Percentiles rank a stretch among this genome's conserved stretches.
Evolutionary conservation across 1,140 invertebrate genomes (phyloP).

Genomic region (Drosophila auraria): DNA sequence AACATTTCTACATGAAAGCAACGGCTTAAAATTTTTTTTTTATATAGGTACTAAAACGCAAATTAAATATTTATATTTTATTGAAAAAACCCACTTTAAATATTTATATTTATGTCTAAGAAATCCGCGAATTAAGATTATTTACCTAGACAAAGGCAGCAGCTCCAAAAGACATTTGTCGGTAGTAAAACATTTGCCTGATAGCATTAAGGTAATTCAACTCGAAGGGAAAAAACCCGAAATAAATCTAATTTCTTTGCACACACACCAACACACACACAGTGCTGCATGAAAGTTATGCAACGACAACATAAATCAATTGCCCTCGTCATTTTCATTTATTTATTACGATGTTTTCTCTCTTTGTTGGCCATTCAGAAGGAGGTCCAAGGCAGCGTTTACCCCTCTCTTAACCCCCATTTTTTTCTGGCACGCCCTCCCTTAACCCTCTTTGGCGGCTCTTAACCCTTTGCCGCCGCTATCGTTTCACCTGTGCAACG

Average conservation of each 20-base stretch:
- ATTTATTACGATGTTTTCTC: slow-evolving; percentile 53
- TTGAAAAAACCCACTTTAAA: neutral
- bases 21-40: too few species aligned
- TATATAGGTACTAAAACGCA: too few species aligned
- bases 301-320: slow-evolving; percentile 57
- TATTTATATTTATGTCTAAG: neutral
- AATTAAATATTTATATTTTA: neutral
- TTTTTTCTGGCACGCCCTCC: neutral
- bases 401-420: slow-evolving; percentile 3
- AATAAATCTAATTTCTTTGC: slow-evolving; percentile 36
- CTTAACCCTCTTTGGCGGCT: neutral
- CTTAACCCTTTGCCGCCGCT: slow-evolving; percentile 14
- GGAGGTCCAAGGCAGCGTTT: slow-evolving; percentile 20
- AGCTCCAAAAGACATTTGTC: neutral
- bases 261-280: slow-evolving; percentile 24
- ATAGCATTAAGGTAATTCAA: slow-evolving; percentile 37
- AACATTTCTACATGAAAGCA: too few species aligned
- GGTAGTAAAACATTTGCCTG: slow-evolving; percentile 17
- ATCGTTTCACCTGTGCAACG: slow-evolving; percentile 56
- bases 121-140: neutral
- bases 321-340: slow-evolving; percentile 55
- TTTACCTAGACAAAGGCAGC: slow-evolving; percentile 3
- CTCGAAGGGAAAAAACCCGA: slow-evolving; percentile 10
- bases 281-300: slow-evolving; percentile 51
- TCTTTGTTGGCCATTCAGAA: slow-evolving; percentile 25